These are phyloP conservation scores for Amphipoea oculea DNA, from an alignment of 2,888 invertebrate genomes.

Conservation along the genomic window DNA sequence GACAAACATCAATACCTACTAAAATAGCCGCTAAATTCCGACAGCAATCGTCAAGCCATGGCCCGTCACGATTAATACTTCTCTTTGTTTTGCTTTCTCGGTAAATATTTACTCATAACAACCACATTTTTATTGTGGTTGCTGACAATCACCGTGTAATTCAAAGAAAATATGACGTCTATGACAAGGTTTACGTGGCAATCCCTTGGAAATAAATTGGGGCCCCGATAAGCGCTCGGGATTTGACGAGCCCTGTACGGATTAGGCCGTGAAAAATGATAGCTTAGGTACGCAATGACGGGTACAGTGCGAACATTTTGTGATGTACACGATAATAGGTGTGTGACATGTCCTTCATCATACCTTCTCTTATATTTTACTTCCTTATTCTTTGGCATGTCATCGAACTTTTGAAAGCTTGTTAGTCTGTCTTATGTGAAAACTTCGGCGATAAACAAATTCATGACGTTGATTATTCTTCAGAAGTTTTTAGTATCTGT, in stretches of 20 bases:
- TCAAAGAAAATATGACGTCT: conserved; percentile 68
- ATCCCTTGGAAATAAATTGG: conserved; percentile 88
- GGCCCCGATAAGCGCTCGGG: conserved; percentile 87
- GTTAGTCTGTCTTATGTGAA: background rate
- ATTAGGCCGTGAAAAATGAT: conserved; percentile 90
- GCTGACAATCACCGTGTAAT: conserved; percentile 35
- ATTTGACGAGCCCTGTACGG: conserved; percentile 89
- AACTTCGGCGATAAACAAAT: background rate
- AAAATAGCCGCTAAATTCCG: background rate
- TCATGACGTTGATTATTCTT: background rate
- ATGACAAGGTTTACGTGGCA: conserved; percentile 85
- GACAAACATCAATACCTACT: background rate
- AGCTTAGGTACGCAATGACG: conserved; percentile 79
- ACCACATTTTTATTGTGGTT: conserved; percentile 31
- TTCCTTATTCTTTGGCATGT: conserved; percentile 12
- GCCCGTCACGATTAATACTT: background rate
- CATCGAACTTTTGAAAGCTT: conserved; percentile 15
- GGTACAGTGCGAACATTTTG: conserved; percentile 77
- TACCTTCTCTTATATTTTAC: conserved; percentile 16
- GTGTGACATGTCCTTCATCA: conserved; percentile 51
- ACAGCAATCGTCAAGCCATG: background rate
- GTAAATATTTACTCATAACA: conserved; percentile 43
- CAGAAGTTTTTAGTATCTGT: background rate
- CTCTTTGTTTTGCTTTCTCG: conserved; percentile 37
- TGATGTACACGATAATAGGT: conserved; percentile 67